Percentiles rank a stretch among this genome's conserved stretches.
These are phyloP conservation scores for Tenebrosternarchus preto DNA, from an alignment of 2,113 vertebrate species.

Conservation along the genomic window DNA sequence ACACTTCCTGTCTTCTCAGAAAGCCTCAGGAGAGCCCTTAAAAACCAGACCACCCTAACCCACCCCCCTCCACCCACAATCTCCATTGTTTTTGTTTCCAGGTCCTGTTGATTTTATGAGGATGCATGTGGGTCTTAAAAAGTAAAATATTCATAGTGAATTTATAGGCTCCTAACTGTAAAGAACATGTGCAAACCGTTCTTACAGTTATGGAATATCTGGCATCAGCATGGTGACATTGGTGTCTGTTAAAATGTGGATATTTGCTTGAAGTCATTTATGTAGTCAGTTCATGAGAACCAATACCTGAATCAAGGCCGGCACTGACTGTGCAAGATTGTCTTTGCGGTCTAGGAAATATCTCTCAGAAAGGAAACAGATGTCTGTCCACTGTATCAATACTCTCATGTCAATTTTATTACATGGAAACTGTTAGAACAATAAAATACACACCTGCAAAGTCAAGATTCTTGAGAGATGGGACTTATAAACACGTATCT, in stretches of 20 bases:
- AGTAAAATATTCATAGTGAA: conserved; percentile 29
- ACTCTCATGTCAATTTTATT: conserved; percentile 10
- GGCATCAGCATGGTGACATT: too few relatives aligned
- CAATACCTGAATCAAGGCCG: background rate
- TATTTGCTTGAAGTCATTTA: too few relatives aligned
- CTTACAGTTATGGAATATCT: too few relatives aligned
- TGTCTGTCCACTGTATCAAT: background rate
- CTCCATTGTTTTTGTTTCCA: conserved; percentile 23
- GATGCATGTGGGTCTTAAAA: conserved; percentile 19
- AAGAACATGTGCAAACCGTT: background rate
- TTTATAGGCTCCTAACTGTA: background rate
- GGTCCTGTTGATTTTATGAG: conserved; percentile 42
- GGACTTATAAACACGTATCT: conserved; percentile 13
- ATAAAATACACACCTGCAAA: conserved; percentile 18
- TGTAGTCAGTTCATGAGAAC: too few relatives aligned
- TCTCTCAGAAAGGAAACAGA: conserved; percentile 37
- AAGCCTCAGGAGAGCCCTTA: conserved; percentile 39
- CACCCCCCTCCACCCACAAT: background rate
- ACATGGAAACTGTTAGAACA: conserved; percentile 30
- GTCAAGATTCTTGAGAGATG: background rate
- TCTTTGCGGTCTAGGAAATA: conserved; percentile 36
- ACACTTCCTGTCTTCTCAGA: conserved; percentile 54
- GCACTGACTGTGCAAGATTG: too few relatives aligned
- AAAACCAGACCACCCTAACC: conserved; percentile 7
- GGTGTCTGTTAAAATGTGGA: background rate